Conservation (phyloP, 2,888 invertebrate genomes). For the Oxytorus armatus region DNA sequence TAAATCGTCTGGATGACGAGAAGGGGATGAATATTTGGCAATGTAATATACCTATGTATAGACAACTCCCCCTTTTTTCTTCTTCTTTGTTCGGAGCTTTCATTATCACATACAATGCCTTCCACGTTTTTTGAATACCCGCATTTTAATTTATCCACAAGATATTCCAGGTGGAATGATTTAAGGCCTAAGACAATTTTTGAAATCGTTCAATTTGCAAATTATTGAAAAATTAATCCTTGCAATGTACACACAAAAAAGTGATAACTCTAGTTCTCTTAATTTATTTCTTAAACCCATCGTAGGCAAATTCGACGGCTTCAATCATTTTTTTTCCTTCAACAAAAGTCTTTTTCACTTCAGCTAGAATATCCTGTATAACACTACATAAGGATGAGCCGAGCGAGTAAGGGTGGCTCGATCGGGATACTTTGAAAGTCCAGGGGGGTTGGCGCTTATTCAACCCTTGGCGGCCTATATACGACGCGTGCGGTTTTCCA, state of each 20-base stretch:
- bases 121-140: constrained; percentile 1
- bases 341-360: not conserved
- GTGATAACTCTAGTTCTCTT: too few species aligned
- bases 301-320: too few species aligned
- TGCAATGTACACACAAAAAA: too few species aligned
- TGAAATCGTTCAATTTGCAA: too few species aligned
- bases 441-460: constrained; percentile 19
- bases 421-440: constrained; percentile 11
- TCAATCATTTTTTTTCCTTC: too few species aligned
- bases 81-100: not conserved
- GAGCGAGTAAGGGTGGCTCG: not conserved
- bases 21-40: constrained; percentile 29
- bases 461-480: constrained; percentile 5
- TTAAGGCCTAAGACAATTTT: too few species aligned
- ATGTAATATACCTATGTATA: constrained; percentile 13
- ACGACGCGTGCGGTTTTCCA: constrained; percentile 37
- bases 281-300: too few species aligned
- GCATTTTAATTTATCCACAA: not conserved
- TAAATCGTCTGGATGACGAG: not conserved
- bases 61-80: not conserved
- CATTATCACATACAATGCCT: constrained; percentile 56
- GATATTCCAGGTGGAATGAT: too few species aligned
- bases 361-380: not conserved
- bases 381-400: not conserved
- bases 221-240: too few species aligned